phyloP scores from a whole-genome alignment of 2,888 invertebrate species.

The Drosophila niveifrons region DNA sequence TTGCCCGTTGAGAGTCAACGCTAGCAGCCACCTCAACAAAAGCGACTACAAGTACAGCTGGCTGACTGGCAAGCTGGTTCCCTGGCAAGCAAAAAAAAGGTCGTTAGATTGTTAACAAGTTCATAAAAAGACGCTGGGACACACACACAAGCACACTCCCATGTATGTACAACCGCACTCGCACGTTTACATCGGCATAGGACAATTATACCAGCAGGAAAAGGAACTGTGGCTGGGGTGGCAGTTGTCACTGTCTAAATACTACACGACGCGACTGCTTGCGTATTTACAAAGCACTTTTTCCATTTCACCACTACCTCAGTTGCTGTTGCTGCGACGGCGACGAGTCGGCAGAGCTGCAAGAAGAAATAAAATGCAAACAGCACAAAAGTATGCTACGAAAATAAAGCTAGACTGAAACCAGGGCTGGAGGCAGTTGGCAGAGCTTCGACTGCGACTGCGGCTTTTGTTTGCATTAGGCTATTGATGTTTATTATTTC shows the following conservation, averaged over 20 bases:
- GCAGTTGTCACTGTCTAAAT: constrained; percentile 61
- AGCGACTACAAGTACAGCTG: constrained; percentile 25
- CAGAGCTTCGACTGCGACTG: constrained; percentile 12
- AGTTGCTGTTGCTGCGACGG: constrained; percentile 7
- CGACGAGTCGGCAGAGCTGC: not conserved
- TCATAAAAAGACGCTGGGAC: constrained; percentile 73
- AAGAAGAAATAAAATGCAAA: constrained; percentile 58
- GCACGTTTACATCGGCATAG: constrained; percentile 8
- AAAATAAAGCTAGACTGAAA: constrained; percentile 25
- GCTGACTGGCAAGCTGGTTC: constrained; percentile 14
- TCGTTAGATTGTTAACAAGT: constrained; percentile 80
- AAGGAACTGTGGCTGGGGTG: not conserved
- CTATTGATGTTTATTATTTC: constrained; percentile 66
- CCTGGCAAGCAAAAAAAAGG: constrained; percentile 60
- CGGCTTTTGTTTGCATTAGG: constrained; percentile 58
- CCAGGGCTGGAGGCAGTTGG: constrained; percentile 14
- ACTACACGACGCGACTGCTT: constrained; percentile 64
- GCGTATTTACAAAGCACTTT: constrained; percentile 76
- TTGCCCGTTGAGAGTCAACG: constrained; percentile 49
- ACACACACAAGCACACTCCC: constrained; percentile 27
- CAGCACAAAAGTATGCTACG: constrained; percentile 58
- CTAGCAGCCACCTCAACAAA: constrained; percentile 37
- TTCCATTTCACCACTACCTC: constrained; percentile 38
- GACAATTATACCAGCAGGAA: constrained; percentile 51
- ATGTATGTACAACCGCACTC: constrained; percentile 1